phyloP scores from a whole-genome alignment of 2,113 vertebrate species.

The Excalfactoria chinensis region DNA sequence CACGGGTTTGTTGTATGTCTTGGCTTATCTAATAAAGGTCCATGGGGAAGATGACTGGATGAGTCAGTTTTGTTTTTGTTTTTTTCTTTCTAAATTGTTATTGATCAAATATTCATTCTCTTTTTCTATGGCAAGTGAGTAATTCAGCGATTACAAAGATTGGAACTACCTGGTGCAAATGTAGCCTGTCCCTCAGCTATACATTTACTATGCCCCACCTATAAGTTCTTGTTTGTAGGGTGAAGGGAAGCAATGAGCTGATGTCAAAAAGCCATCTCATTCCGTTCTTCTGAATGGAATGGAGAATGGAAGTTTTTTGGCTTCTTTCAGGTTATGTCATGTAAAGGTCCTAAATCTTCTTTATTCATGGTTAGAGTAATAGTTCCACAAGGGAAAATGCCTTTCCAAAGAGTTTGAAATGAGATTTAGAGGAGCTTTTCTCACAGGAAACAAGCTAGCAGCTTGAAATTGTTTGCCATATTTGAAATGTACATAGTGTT shows the following conservation, averaged over 20 bases:
- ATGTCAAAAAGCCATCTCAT: background rate
- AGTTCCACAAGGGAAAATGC: slow-evolving; percentile 9
- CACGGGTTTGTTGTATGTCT: background rate
- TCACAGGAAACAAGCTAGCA: slow-evolving; percentile 47
- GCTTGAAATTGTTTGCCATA: background rate
- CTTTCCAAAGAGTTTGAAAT: slow-evolving; percentile 21
- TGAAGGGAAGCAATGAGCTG: background rate
- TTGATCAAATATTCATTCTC: background rate
- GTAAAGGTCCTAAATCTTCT: slow-evolving; percentile 9
- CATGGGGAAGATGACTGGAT: background rate
- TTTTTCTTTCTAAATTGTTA: background rate
- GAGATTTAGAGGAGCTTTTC: slow-evolving; percentile 21
- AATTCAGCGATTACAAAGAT: background rate
- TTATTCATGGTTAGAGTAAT: background rate
- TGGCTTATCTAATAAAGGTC: background rate
- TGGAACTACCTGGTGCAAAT: background rate
- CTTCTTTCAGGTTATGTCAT: background rate
- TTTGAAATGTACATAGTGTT: slow-evolving; percentile 2
- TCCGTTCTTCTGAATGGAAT: background rate
- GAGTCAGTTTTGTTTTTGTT: background rate
- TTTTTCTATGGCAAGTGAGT: background rate
- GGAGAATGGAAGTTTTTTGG: background rate
- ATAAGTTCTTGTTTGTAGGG: background rate
- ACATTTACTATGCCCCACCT: background rate
- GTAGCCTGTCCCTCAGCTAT: background rate